Conservation (phyloP, 2,113 vertebrate genomes). For the Promerops cafer region DNA sequence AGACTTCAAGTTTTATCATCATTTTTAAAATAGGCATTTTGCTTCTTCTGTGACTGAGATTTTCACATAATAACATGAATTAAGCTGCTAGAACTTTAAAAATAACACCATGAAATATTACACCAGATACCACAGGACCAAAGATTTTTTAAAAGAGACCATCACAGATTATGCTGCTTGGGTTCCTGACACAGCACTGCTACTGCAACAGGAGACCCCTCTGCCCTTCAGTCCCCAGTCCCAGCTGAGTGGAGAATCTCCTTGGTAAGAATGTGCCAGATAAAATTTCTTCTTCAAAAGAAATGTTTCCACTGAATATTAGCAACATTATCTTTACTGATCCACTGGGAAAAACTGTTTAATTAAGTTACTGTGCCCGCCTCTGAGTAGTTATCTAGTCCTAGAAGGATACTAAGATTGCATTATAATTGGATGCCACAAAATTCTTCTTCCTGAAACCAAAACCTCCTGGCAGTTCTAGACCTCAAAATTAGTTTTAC, state of each 20-base stretch:
- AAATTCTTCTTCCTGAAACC: neutral
- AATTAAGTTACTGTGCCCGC: neutral
- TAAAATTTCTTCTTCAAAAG: neutral
- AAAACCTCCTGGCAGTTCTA: neutral
- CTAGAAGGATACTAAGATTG: neutral
- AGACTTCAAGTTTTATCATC: neutral
- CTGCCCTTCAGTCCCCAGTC: neutral
- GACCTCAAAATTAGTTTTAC: neutral
- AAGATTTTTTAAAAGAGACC: neutral
- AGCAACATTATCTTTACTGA: neutral
- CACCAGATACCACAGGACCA: neutral
- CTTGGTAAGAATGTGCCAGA: neutral
- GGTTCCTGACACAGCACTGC: neutral
- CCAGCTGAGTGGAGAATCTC: neutral
- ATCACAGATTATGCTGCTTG: accelerated
- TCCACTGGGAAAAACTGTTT: neutral
- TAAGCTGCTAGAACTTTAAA: neutral
- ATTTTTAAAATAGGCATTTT: neutral
- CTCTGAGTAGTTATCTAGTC: neutral
- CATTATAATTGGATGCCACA: neutral
- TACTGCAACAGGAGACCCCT: neutral
- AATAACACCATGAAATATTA: neutral
- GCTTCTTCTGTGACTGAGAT: neutral
- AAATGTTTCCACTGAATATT: neutral
- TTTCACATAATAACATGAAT: neutral